Base-by-base conservation (phyloP, 2,113 vertebrate genomes). In the Smithornis capensis region DNA sequence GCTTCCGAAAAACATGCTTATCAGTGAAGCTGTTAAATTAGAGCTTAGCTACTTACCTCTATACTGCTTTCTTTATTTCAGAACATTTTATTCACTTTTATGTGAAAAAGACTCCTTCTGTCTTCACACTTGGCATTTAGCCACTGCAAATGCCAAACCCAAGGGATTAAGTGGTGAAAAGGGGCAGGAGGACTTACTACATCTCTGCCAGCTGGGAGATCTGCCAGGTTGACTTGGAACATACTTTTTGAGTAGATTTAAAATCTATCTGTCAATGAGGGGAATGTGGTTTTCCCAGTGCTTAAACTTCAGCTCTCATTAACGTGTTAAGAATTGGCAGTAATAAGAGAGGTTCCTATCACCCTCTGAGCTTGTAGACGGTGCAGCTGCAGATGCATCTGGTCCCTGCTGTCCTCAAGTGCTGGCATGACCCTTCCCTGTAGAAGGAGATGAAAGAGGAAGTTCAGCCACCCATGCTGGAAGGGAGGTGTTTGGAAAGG, bases 81-180 rank as follows among this genome's bases (percentile, higher is more conserved):
- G 85, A 93, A 49, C 49, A 63, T 55, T 90, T 83, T 50, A 64
- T 59, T 89, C 71, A 40, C 31, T 85, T 90, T 42, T 64, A 68
- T 50, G n/a, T 88, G 77, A 96, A 87, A 95, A 76, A 91, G 86
- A 63, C 78, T 83, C 57, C 63, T 93, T 42, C 86, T 91, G 80
- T 94, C 74, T 94, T 92, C 70, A 70, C 23, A 14, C 42, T 79
- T 96, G 95, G 95, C 95, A 62, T 69, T 73, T 76, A 62, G 64
- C 89, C 63, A 79, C 27, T 53, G 49, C 53, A 93, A 40, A 70
- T 89, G 91, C 94, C 92, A 95, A 89, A 95, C 84, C 55, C 33
- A 25, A 93, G 68, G 86, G 93, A 97, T 96, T 96, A 94, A 95
- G 86, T 86, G 65, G 79, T 90, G 68, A 73, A 79, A 95, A 92